Evolutionary conservation across 2,888 invertebrate species (phyloP), one percentile per base, ranked within the genome.

Genomic region (Exephanes ischioxanthus): DNA sequence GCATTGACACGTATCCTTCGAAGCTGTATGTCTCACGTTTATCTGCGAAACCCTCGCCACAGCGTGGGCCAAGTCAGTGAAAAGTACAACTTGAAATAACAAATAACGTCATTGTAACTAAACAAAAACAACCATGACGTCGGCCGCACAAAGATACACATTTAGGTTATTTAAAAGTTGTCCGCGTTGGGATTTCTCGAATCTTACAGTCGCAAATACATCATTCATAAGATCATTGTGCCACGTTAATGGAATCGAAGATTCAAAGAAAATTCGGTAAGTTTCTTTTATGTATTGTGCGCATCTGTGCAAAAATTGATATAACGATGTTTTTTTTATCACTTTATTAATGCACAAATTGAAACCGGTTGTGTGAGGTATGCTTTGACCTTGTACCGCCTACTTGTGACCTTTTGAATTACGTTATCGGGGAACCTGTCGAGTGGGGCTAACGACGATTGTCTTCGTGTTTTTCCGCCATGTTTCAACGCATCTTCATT

Each of bases 161-260:
- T 48, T 79, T 48, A 77, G 85, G 72, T 77, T 85, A 83, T 37
- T 85, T 1, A 85, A 66, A 41, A 66, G 37, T 63, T 79, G 66
- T 80, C 78, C 75, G 45, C 75, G 55, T 71, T 82, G 71, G 26
- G 70, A 73, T 63, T 86, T 51, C 45, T 66, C 67, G 37, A 77
- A 67, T 48, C 0, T 61, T 14, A 45, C 11, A 4, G 14, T 53
- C n/a, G 19, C 45, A 7, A 76, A 79, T 55, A 63, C 73, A 9
- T 63, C 70, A 33, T 11, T 82, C 22, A 14, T 55, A 14, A 71
- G 80, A 45, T 58, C 66, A 3, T 77, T 63, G 19, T 53, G 58
- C 6, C 14, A 55, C 3, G 3, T 6, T 11, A 71, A 48, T 72
- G 78, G 68, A 83, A 76, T 67, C n/a, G n/a, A 63, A 33, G 30